A percentile compares a stretch with the other conserved stretches of the same genome.
Evolutionary conservation across 2,888 invertebrate species (phyloP).

Genomic region (Griposia aprilina): DNA sequence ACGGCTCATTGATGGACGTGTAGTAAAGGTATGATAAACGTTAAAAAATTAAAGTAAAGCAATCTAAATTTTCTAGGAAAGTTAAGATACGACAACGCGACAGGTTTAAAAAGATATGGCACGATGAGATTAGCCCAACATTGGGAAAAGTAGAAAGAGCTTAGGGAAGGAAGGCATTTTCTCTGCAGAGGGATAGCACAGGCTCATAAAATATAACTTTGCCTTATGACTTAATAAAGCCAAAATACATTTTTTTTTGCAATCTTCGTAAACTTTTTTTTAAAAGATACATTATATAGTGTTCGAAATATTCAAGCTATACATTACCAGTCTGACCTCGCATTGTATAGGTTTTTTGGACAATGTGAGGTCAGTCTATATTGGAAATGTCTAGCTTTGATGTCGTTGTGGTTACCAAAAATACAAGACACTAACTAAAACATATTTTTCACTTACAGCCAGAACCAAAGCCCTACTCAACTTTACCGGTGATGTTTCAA

Average conservation of each 20-base stretch:
- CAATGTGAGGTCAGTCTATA: background rate
- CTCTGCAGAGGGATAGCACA: too few species aligned
- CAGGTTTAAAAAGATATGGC: too few species aligned
- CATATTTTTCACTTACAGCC: conserved; percentile 81
- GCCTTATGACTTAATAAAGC: background rate
- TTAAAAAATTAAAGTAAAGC: background rate
- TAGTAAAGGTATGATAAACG: conserved; percentile 83
- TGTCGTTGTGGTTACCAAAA: background rate
- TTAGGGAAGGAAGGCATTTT: background rate
- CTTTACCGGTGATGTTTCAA: conserved; percentile 87
- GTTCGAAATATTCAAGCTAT: background rate
- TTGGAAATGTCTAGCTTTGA: background rate
- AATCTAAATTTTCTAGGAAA: background rate
- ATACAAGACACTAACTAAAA: background rate
- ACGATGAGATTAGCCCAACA: background rate
- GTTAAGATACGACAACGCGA: background rate
- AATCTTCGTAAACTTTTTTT: background rate
- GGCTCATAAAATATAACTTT: background rate
- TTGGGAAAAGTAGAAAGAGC: background rate
- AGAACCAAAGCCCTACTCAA: conserved; percentile 85
- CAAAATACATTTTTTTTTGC: background rate
- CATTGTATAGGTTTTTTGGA: background rate
- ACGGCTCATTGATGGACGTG: conserved; percentile 93
- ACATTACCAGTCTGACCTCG: background rate
- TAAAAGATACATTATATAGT: background rate